phyloP scores from a whole-genome alignment of 2,113 vertebrate genomes.

The Plecotus auritus region DNA sequence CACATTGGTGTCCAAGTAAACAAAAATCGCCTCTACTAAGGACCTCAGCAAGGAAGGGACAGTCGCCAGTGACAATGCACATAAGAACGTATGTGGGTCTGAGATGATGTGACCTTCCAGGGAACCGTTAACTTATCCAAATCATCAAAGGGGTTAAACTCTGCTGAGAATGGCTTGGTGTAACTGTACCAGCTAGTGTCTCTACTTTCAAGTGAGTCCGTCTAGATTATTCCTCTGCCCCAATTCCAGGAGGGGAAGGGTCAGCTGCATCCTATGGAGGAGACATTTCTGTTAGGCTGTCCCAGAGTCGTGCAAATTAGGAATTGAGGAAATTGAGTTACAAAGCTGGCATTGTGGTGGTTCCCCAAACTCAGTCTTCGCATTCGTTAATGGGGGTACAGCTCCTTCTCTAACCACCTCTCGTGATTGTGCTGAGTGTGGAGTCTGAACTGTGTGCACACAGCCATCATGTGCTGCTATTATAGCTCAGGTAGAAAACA shows the following conservation, averaged over 20 bases:
- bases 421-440: accelerated
- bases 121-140: not conserved
- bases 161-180: not conserved
- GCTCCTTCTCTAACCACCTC: not conserved
- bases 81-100: not conserved
- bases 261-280: accelerated
- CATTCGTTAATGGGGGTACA: accelerated
- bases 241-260: not conserved
- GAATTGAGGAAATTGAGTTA: not conserved
- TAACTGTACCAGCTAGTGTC: not conserved
- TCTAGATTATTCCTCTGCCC: not conserved
- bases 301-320: not conserved
- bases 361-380: not conserved
- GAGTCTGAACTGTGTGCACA: not conserved
- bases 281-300: not conserved
- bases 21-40: not conserved
- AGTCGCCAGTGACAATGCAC: not conserved
- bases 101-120: not conserved
- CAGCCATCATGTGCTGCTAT: accelerated
- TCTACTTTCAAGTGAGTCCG: not conserved
- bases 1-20: not conserved
- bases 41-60: not conserved
- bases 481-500: accelerated
- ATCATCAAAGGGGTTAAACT: not conserved
- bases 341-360: not conserved